Conservation (phyloP, 1,140 invertebrate genomes). For the Lordiphosa stackelbergi region DNA sequence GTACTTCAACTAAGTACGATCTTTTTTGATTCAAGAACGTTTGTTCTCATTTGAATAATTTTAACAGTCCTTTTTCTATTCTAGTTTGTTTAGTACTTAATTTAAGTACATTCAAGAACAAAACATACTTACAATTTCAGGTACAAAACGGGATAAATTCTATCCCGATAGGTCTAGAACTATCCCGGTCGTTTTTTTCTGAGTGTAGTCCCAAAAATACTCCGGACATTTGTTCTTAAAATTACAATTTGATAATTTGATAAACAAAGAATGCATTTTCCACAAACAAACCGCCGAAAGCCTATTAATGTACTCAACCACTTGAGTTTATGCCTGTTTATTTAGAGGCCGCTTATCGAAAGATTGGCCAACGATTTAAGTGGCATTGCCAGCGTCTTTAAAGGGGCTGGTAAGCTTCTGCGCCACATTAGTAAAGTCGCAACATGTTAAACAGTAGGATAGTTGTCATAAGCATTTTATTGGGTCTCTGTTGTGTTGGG, state of each 20-base stretch:
- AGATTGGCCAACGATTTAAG: constrained; percentile 6
- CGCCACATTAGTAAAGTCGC: background rate
- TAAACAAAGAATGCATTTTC: background rate
- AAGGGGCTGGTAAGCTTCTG: background rate
- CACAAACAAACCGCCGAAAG: too few relatives aligned
- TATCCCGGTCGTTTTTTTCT: too few relatives aligned
- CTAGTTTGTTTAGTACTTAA: too few relatives aligned
- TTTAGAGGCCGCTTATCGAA: constrained; percentile 14
- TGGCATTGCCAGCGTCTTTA: constrained; percentile 1
- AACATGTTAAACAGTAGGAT: constrained; percentile 5
- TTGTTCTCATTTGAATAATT: too few relatives aligned
- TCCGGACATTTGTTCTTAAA: background rate
- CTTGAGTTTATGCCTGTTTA: constrained; percentile 7
- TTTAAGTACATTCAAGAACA: too few relatives aligned
- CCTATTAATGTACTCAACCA: background rate
- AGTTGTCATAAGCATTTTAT: background rate
- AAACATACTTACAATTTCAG: too few relatives aligned
- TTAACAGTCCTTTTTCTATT: too few relatives aligned
- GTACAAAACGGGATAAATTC: too few relatives aligned
- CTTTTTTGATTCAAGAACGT: too few relatives aligned
- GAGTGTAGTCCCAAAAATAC: background rate
- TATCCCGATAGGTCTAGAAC: too few relatives aligned
- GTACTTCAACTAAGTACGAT: too few relatives aligned
- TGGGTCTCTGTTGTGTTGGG: constrained; percentile 5
- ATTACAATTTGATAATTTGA: too few relatives aligned